Base-by-base conservation (phyloP, 1,140 invertebrate species). In the Drosophila bifasciata region DNA sequence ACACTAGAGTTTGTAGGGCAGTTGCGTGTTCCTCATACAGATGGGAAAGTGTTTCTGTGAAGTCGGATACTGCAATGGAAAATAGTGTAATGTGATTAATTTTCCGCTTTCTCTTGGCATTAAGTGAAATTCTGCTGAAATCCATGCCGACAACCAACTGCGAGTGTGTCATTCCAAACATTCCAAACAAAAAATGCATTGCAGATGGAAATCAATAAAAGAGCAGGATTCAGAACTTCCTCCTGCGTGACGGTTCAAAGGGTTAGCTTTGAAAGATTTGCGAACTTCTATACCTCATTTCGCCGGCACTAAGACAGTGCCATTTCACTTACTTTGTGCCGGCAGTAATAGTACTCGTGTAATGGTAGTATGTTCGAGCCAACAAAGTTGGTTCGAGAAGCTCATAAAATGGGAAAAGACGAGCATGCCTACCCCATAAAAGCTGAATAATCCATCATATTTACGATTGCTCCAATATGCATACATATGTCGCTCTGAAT, bases 11-110 rank as follows among this genome's bases (percentile, higher is more conserved):
- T 92, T 98, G 97, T 28, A 99, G 93, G 90, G 98, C 97, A 76
- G 96, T 95, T 3, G 97, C 97, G 92, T 99, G 97, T 72, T 96
- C 96, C 91, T 99, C 97, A 93, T 99, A 96, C 84, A 97, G 94
- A 71, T 96, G 95, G 25, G 97, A 96, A 92, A 99, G 93, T 91
- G 98, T 96, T 85, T 98, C 96, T 28, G 97, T 96, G 92, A 99
- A 99, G 92, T 99, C 98, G 56, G 97, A 96, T 88, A 98, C 98
- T 99, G 94, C 13, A 95, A 96, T 74, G 43, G 23, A 62, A 63
- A 58, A 4, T 49, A 39, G 25, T 23, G 32, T 15, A 25, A 6
- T 51, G 5, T 11, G 1, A 32, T 23, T 9, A 36, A 4, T 9
- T 16, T 16, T 32, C 5, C 36, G 41, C 6, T 9, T 3, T 9